Conservation (phyloP, 2,888 invertebrate species). For the Galeruca laticollis region DNA sequence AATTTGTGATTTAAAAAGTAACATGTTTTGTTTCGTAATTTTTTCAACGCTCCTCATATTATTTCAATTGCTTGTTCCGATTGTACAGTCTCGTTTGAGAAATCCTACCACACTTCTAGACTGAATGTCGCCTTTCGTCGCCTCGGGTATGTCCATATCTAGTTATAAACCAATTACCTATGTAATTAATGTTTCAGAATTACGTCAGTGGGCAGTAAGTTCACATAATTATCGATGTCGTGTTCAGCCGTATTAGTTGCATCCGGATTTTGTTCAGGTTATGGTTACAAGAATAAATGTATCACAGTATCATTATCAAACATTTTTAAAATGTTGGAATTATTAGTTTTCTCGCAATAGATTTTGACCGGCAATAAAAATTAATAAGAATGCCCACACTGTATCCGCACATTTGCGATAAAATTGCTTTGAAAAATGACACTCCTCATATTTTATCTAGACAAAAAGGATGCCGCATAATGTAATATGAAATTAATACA, state of each 20-base stretch:
- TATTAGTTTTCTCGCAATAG: too few species aligned
- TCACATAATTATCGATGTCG: neutral
- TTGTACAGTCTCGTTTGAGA: conserved; percentile 2
- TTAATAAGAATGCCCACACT: too few species aligned
- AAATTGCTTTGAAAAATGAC: too few species aligned
- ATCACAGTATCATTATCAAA: neutral
- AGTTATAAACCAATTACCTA: conserved; percentile 23
- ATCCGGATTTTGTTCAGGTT: conserved; percentile 1
- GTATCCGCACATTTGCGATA: too few species aligned
- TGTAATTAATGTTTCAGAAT: conserved; percentile 18
- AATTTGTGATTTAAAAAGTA: neutral
- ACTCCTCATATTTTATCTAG: too few species aligned
- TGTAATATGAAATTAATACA: too few species aligned
- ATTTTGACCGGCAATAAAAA: too few species aligned
- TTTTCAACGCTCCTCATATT: neutral
- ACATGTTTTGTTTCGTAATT: neutral
- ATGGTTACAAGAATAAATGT: neutral
- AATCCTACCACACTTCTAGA: conserved; percentile 33
- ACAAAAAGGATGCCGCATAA: too few species aligned
- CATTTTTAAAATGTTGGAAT: too few species aligned
- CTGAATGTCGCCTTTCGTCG: conserved; percentile 38
- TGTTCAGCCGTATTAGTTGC: neutral
- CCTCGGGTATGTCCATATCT: conserved; percentile 33
- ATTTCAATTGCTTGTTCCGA: neutral
- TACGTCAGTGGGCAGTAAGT: neutral